Percentiles rank a stretch among this genome's conserved stretches.
Conservation (phyloP, 2,888 invertebrate species). For the Leptopilina syphax region DNA sequence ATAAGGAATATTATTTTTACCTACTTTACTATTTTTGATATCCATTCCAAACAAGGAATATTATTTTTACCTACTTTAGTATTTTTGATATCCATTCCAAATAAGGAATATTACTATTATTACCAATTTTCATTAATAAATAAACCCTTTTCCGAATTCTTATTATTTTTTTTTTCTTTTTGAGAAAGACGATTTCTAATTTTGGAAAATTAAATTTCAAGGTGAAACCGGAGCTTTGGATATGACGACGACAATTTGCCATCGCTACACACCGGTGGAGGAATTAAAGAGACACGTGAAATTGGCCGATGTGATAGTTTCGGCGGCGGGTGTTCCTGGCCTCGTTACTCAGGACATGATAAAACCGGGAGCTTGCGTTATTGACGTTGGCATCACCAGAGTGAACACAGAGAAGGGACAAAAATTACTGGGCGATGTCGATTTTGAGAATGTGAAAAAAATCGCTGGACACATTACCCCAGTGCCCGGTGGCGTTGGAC, state of each 20-base stretch:
- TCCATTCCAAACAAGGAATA: too few relatives aligned
- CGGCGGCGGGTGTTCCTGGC: slow-evolving; percentile 85
- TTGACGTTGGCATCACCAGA: slow-evolving; percentile 92
- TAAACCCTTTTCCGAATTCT: too few relatives aligned
- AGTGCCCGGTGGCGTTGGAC: slow-evolving; percentile 95
- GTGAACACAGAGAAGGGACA: slow-evolving; percentile 83
- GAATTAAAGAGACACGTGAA: slow-evolving; percentile 84
- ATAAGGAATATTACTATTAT: too few relatives aligned
- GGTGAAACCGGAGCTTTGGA: slow-evolving; percentile 83
- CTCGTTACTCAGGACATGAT: slow-evolving; percentile 90
- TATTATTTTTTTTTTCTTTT: too few relatives aligned
- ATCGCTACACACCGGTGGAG: slow-evolving; percentile 89
- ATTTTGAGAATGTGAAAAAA: slow-evolving; percentile 89
- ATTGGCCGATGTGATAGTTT: slow-evolving; percentile 87
- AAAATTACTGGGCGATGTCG: slow-evolving; percentile 92
- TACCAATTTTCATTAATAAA: too few relatives aligned
- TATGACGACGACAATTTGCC: slow-evolving; percentile 93
- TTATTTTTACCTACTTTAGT: too few relatives aligned
- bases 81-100: too few relatives aligned
- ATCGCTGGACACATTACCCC: slow-evolving; percentile 92
- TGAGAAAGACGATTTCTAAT: not conserved
- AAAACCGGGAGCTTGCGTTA: slow-evolving; percentile 91
- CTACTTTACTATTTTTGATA: too few relatives aligned
- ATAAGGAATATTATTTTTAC: too few relatives aligned
- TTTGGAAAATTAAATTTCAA: slow-evolving; percentile 51